Percentiles rank a stretch among this genome's conserved stretches.
Evolutionary conservation across 2,113 vertebrate species (phyloP).

Genomic region (Balaenoptera acutorostrata): DNA sequence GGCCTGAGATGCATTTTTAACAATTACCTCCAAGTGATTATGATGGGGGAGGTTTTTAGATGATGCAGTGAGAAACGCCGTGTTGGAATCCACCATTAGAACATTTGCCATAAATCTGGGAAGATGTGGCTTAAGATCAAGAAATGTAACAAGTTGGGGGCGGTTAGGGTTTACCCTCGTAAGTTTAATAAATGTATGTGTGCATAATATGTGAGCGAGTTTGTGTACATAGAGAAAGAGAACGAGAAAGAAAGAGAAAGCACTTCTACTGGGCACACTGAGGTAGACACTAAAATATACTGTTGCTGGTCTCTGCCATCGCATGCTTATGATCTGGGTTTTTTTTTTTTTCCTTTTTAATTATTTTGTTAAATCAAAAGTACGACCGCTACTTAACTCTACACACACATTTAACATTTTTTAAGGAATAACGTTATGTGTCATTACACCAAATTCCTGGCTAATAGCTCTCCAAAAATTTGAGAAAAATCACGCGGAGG

Average conservation of each 20-base stretch:
- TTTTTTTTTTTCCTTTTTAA: too few species aligned
- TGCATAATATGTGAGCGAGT: background rate
- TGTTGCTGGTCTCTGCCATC: background rate
- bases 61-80: background rate
- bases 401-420: too few species aligned
- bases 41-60: background rate
- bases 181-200: background rate
- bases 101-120: background rate
- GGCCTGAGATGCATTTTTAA: background rate
- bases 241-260: background rate
- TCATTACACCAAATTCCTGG: too few species aligned
- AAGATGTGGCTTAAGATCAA: background rate
- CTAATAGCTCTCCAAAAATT: too few species aligned
- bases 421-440: too few species aligned
- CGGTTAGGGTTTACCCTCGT: background rate
- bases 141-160: background rate
- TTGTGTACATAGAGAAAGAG: background rate
- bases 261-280: accelerated
- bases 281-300: background rate
- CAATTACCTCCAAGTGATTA: background rate
- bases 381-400: too few species aligned
- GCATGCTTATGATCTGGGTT: background rate
- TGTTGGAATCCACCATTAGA: background rate
- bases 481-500: too few species aligned
- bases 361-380: too few species aligned